Evolutionary conservation across 2,888 invertebrate genomes (phyloP).

Genomic region (Torymus auratus): DNA sequence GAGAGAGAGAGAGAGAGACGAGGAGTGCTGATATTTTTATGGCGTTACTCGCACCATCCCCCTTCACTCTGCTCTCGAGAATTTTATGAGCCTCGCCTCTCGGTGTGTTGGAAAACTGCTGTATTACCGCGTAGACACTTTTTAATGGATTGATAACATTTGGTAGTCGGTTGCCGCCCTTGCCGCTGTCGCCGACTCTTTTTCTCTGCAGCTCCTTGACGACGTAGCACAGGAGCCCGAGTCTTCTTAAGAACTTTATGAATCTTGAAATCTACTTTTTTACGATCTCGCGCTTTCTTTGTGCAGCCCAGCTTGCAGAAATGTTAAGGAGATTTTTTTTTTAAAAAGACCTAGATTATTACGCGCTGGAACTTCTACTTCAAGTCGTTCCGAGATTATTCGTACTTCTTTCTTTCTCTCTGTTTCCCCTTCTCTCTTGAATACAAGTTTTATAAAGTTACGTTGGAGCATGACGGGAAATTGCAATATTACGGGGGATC

Average conservation of each 20-base stretch:
- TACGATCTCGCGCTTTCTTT: conserved; percentile 7
- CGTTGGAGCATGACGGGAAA: no score
- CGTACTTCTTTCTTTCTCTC: background rate
- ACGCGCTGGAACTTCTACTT: background rate
- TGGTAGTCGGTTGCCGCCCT: background rate
- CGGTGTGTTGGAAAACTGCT: conserved; percentile 29
- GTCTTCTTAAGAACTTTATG: conserved; percentile 44
- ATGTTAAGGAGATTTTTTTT: background rate
- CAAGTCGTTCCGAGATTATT: background rate
- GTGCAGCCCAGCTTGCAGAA: background rate
- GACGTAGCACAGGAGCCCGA: background rate
- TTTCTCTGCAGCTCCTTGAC: no score
- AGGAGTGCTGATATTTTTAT: conserved; percentile 50
- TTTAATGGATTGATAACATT: conserved; percentile 44
- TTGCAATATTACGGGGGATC: no score
- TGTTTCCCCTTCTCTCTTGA: no score
- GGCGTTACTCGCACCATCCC: background rate
- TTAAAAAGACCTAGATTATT: conserved; percentile 2
- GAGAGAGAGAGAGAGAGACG: background rate
- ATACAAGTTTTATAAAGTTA: no score
- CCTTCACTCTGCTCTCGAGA: no score
- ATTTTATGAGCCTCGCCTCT: conserved; percentile 42
- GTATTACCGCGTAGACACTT: conserved; percentile 26
- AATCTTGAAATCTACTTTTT: conserved; percentile 45
- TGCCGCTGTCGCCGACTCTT: background rate